Evolutionary conservation across 1,140 invertebrate species (phyloP).

Genomic region (Dryas iulia): DNA sequence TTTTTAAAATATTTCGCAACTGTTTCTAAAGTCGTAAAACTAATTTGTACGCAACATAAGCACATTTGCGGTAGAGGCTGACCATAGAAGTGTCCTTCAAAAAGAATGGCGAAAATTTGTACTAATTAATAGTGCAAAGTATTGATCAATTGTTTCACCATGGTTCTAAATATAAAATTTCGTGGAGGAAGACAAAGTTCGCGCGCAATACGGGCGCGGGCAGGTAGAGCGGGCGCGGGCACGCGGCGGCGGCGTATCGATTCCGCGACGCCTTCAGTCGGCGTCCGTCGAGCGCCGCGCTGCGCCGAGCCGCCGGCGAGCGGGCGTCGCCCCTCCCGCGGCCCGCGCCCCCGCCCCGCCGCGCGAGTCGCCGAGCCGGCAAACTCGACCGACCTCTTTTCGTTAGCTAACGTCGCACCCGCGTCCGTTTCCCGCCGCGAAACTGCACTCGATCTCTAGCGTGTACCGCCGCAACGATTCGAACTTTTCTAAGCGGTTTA

Average conservation of each 20-base stretch:
- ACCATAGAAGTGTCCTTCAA: background rate
- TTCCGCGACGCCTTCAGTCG: conserved; percentile 73
- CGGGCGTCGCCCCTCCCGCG: conserved; percentile 65
- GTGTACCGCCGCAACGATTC: background rate
- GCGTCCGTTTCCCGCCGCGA: conserved; percentile 68
- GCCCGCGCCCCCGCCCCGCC: conserved; percentile 45
- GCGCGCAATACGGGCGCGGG: conserved; percentile 76
- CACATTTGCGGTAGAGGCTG: background rate
- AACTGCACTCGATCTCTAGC: conserved; percentile 61
- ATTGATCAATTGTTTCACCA: conserved; percentile 78
- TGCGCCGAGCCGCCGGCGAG: conserved; percentile 72
- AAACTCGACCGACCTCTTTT: conserved; percentile 78
- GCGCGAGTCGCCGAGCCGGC: conserved; percentile 71
- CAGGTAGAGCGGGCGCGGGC: conserved; percentile 64
- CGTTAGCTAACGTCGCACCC: conserved; percentile 74
- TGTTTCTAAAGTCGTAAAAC: background rate
- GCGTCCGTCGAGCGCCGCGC: conserved; percentile 74
- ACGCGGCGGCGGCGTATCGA: conserved; percentile 68
- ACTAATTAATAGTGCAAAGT: conserved; percentile 79
- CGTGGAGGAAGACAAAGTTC: conserved; percentile 76
- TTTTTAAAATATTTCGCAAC: background rate
- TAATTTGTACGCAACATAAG: background rate
- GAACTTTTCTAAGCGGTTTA: conserved; percentile 6
- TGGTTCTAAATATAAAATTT: conserved; percentile 80
- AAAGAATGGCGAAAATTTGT: conserved; percentile 57